These are phyloP conservation scores for Prunella strophiata DNA, from an alignment of 2,797 vertebrate genomes.

Conservation along the genomic window DNA sequence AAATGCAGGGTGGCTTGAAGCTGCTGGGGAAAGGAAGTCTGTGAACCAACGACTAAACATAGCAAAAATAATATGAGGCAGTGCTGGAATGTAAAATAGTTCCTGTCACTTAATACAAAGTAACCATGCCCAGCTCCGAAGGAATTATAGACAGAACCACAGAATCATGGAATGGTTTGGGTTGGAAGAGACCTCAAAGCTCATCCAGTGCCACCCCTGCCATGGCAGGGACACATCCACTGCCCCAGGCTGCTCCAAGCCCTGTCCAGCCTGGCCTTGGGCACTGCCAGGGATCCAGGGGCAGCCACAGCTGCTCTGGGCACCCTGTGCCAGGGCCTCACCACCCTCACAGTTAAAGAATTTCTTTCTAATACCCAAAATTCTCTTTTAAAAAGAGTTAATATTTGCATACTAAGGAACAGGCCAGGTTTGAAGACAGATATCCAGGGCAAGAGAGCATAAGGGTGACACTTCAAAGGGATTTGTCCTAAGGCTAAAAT, in stretches of 20 bases:
- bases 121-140: neutral
- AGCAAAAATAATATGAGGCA: neutral
- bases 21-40: neutral
- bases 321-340: fast-evolving
- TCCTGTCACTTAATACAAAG: neutral
- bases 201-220: neutral
- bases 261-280: fast-evolving
- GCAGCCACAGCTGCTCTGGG: neutral
- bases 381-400: neutral
- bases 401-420: neutral
- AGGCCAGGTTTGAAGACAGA: neutral
- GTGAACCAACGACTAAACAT: neutral
- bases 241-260: fast-evolving
- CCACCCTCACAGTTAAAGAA: neutral
- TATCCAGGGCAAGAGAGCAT: neutral
- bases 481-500: neutral
- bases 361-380: neutral
- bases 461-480: neutral
- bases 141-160: neutral
- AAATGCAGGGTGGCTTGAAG: neutral
- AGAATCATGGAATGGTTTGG: neutral
- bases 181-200: neutral
- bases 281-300: neutral
- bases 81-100: neutral
- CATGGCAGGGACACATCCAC: neutral